Evolutionary conservation across 2,888 invertebrate species (phyloP), one percentile per base, ranked within the genome.

Genomic region (Andricus curvator): DNA sequence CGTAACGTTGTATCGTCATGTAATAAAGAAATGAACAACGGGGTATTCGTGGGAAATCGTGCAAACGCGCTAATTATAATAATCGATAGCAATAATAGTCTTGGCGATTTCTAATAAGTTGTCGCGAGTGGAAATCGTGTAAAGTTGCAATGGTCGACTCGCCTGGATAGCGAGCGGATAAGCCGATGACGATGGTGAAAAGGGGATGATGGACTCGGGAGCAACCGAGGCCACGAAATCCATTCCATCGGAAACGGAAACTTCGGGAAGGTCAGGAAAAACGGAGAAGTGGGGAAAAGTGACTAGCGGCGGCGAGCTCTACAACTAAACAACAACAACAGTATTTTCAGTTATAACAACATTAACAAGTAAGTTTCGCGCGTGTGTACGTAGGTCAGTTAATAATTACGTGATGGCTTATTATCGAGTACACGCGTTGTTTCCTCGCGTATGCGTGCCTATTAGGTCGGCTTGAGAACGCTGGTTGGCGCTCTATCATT

Each of bases 271-370:
- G 76, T 74, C 66, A 68, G 80, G 80, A 79, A 48, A 64, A 78
- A 78, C 67, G 79, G 67, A 67, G 62, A 37, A 70, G 48, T 65
- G 78, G 83, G 83, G 83, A 70, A 81, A 88, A 92, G 92, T 92
- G 92, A 92, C 92, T 92, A 92, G 92, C 92, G 92, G 92, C 92
- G 92, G 92, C 92, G 92, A 92, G 92, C 92, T 92, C 92, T 92
- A 92, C 92, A 92, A 92, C 92, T 92, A 92, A 92, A 92, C 92
- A 92, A 92, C 92, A 92, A 92, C 92, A 92, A 92, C 92, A 92
- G 92, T 92, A 92, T 92, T 92, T 91, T 92, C 91, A 92, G 92
- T 90, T 92, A 92, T 92, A 92, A 92, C 92, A 92, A 92, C 91
- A 92, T 92, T 91, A 92, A 92, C 92, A 92, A 92, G 92, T 92